phyloP scores from a whole-genome alignment of 2,797 vertebrate species.

The Gephyroberyx darwinii region DNA sequence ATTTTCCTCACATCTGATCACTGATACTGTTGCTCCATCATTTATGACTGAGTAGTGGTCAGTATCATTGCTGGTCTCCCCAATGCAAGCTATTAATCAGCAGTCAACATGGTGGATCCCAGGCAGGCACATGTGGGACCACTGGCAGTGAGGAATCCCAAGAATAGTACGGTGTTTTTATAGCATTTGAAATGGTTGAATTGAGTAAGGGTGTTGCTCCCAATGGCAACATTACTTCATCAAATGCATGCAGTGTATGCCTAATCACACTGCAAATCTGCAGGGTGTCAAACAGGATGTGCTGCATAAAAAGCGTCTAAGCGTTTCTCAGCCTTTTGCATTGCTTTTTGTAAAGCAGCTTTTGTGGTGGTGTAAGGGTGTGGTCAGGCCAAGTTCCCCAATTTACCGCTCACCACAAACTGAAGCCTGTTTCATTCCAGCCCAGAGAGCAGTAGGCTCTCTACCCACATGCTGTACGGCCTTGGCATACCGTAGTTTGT shows the following conservation, averaged over 20 bases:
- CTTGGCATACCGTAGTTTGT: conserved; percentile 65
- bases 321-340: conserved; percentile 51
- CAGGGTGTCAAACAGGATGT: conserved; percentile 58
- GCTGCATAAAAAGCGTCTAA: conserved; percentile 46
- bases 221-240: conserved; percentile 1
- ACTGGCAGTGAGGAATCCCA: conserved; percentile 18
- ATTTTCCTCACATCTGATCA: not conserved
- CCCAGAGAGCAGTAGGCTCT: conserved; percentile 45
- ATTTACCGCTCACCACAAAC: conserved; percentile 73
- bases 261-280: conserved; percentile 53
- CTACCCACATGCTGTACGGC: conserved; percentile 70
- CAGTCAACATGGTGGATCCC: not conserved
- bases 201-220: not conserved
- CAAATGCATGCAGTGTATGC: conserved; percentile 19
- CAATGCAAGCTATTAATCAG: not conserved
- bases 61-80: not conserved
- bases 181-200: not conserved
- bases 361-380: conserved; percentile 66
- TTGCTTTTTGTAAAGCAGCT: conserved; percentile 53
- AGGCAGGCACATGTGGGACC: not conserved
- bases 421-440: conserved; percentile 63
- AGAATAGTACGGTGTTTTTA: not conserved
- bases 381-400: conserved; percentile 66
- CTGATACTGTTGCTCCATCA: conserved; percentile 1
- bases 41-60: not conserved